These are phyloP conservation scores for Sisor rabdophorus DNA, from an alignment of 2,113 vertebrate genomes.

Conservation along the genomic window DNA sequence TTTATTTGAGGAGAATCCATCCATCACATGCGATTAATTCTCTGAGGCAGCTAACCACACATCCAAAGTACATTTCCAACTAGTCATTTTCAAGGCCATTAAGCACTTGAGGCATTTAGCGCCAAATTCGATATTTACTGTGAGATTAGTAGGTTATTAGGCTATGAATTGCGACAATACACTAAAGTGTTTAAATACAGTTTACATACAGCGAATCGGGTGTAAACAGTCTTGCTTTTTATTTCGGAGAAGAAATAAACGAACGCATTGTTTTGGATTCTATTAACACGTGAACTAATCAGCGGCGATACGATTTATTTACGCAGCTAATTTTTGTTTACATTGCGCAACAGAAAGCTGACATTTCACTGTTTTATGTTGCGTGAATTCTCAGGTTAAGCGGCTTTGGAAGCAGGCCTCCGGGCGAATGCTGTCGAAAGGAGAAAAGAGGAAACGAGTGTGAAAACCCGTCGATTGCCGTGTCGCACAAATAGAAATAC, in stretches of 20 bases:
- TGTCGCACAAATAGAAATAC: not conserved
- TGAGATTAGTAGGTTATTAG: constrained; percentile 80
- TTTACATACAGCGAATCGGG: constrained; percentile 68
- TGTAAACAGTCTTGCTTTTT: not conserved
- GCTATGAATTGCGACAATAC: constrained; percentile 77
- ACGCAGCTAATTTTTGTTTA: constrained; percentile 23
- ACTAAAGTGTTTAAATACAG: constrained; percentile 86
- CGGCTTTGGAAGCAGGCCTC: not conserved
- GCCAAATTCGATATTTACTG: constrained; percentile 89
- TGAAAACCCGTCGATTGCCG: not conserved
- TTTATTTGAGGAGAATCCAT: constrained; percentile 45
- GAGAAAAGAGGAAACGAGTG: not conserved
- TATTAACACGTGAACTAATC: constrained; percentile 88
- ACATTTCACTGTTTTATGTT: not conserved
- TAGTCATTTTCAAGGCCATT: constrained; percentile 88
- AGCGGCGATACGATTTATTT: constrained; percentile 83
- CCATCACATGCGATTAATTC: constrained; percentile 48
- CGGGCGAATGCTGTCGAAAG: not conserved
- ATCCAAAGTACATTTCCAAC: constrained; percentile 91
- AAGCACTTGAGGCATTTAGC: constrained; percentile 90
- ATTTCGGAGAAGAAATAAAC: constrained; percentile 60
- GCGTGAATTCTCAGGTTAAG: not conserved
- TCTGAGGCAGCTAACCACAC: constrained; percentile 81
- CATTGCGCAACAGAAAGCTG: not conserved
- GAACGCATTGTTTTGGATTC: constrained; percentile 73